phyloP scores from a whole-genome alignment of 2,113 vertebrate genomes.

The Oxyura jamaicensis region DNA sequence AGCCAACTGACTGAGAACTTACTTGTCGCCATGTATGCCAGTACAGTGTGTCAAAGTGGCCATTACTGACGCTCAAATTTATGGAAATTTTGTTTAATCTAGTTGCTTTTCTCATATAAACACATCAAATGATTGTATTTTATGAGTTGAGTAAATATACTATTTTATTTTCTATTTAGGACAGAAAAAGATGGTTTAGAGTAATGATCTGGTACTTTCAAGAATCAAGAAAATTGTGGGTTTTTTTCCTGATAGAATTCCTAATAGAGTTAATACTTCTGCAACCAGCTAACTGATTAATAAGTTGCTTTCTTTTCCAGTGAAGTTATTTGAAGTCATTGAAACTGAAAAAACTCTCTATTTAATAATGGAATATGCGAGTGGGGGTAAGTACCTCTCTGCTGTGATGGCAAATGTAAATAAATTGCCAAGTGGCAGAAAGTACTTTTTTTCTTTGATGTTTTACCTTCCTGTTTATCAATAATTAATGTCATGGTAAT shows the following conservation, averaged over 20 bases:
- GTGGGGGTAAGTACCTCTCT: constrained; percentile 87
- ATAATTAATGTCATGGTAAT: neutral
- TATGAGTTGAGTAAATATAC: neutral
- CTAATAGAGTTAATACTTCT: neutral
- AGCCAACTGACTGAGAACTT: neutral
- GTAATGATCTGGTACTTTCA: neutral
- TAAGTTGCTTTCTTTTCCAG: constrained; percentile 70
- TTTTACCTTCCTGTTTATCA: neutral
- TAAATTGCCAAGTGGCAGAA: neutral
- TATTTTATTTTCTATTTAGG: neutral
- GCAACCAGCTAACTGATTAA: neutral
- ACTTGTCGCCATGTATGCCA: neutral
- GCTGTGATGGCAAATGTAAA: neutral
- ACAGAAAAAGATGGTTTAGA: neutral
- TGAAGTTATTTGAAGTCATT: constrained; percentile 97
- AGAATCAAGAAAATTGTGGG: neutral
- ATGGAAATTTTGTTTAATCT: neutral
- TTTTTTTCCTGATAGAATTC: neutral
- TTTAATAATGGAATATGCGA: constrained; percentile 97
- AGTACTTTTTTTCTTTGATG: neutral
- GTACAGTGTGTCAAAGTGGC: neutral
- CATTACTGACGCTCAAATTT: neutral
- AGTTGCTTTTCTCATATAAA: neutral
- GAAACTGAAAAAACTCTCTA: constrained; percentile 97
- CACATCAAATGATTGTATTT: neutral